These are phyloP conservation scores for Neogobius melanostomus DNA, from an alignment of 2,113 vertebrate genomes.

Conservation along the genomic window DNA sequence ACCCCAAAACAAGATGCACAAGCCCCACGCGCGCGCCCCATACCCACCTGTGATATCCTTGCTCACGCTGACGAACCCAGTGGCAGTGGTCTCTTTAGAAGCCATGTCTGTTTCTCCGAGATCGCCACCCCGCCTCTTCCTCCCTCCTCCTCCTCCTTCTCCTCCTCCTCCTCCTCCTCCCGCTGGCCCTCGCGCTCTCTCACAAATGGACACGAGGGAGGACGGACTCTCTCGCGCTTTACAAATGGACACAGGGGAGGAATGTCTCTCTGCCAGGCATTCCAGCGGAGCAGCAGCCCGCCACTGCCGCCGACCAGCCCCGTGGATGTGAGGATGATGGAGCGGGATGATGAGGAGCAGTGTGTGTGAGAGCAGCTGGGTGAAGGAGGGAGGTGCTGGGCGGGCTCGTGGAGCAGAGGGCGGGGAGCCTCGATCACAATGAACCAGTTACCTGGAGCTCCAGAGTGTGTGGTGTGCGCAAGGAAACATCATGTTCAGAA, in stretches of 20 bases:
- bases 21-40: conserved; percentile 9
- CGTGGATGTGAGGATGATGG: conserved; percentile 39
- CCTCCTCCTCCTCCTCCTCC: conserved; percentile 13
- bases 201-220: conserved; percentile 48
- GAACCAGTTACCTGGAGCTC: conserved; percentile 47
- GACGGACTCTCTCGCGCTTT: conserved; percentile 13
- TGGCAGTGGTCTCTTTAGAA: conserved; percentile 73
- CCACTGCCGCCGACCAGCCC: conserved; percentile 62
- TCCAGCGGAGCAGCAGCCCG: conserved; percentile 77
- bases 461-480: neutral
- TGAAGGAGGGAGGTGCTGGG: conserved; percentile 5
- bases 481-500: conserved; percentile 8
- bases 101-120: conserved; percentile 73
- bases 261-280: conserved; percentile 73
- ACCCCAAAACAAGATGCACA: conserved; percentile 23
- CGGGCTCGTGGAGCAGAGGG: conserved; percentile 25
- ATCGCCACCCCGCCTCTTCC: conserved; percentile 38
- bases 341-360: conserved; percentile 43
- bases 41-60: conserved; percentile 78
- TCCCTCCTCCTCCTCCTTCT: neutral
- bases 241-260: conserved; percentile 5
- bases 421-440: conserved; percentile 36
- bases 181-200: conserved; percentile 33
- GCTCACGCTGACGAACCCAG: conserved; percentile 70
- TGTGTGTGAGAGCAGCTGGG: conserved; percentile 14